Evolutionary conservation across 2,113 vertebrate genomes (phyloP), one percentile per base, ranked within the genome.

Genomic region (Corynorhinus townsendii): DNA sequence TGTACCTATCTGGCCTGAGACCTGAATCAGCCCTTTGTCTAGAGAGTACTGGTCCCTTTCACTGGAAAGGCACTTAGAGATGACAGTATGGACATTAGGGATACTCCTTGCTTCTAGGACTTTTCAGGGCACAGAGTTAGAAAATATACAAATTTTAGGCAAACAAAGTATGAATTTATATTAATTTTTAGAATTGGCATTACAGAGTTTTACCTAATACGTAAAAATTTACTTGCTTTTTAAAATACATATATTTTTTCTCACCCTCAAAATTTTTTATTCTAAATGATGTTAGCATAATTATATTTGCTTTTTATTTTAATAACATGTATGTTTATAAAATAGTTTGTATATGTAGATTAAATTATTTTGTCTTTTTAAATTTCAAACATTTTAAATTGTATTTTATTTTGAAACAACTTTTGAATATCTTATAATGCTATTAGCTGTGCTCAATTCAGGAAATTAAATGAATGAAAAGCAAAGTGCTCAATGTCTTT

Each of bases 211-310:
- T 86, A 77, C 40, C 73, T 86, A 93, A 83, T 86, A 17, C 69
- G 14, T 56, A 94, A 87, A 89, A 82, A 1, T 83, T 84, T 40
- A 83, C 30, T 91, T 71, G 19, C 82, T 80, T 87, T 90, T 66
- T 35, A 76, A 92, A 72, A 79, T 85, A 89, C 8, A 8, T 62
- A n/a, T 77, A 15, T 62, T 8, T 84, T 89, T 73, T 82, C 1
- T 43, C n/a, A 88, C 80, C 71, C 22, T 73, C 77, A 94, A 94
- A n/a, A 80, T 40, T 84, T 86, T 81, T 16, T 8, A 91, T 76
- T 89, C 20, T 69, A 75, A 95, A 82, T 95, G 7, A 82, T 69
- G 43, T 86, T 89, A 93, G 11, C 54, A 80, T 83, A 83, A 89
- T 64, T 82, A 49, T 33, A 73, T 86, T 88, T 89, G 14, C 28